Percentiles rank a stretch among this genome's conserved stretches.
These are phyloP conservation scores for Danaus melanippus DNA, from an alignment of 1,140 invertebrate species.

Conservation along the genomic window DNA sequence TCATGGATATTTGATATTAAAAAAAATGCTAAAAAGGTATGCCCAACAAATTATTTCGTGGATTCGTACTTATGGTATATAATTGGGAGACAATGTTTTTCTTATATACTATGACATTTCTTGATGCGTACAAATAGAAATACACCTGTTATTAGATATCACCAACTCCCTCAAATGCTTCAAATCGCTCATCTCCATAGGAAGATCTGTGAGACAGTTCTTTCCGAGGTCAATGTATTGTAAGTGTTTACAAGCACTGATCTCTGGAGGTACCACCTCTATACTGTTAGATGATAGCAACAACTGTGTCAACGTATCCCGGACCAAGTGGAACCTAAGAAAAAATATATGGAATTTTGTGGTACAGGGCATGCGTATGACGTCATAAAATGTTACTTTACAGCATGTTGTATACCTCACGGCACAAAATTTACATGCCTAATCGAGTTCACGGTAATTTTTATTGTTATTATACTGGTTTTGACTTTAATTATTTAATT, in stretches of 20 bases:
- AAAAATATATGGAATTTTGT: neutral
- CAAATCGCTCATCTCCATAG: conserved; percentile 76
- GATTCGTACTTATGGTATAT: too few relatives aligned
- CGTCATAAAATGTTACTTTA: too few relatives aligned
- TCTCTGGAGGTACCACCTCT: conserved; percentile 75
- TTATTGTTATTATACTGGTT: too few relatives aligned
- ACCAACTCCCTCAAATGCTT: conserved; percentile 84
- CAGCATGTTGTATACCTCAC: too few relatives aligned
- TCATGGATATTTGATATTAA: neutral
- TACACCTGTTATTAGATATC: conserved; percentile 85
- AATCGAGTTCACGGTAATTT: too few relatives aligned
- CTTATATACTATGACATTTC: too few relatives aligned
- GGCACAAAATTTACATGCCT: too few relatives aligned
- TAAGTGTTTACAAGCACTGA: conserved; percentile 77
- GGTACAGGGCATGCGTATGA: too few relatives aligned
- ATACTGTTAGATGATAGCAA: conserved; percentile 78
- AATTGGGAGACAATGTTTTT: too few relatives aligned
- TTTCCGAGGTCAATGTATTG: conserved; percentile 84
- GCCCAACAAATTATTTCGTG: neutral
- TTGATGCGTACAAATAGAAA: conserved; percentile 2
- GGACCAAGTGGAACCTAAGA: conserved; percentile 36
- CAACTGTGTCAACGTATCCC: conserved; percentile 77
- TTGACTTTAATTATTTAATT: too few relatives aligned
- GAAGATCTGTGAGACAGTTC: conserved; percentile 81
- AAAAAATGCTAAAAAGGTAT: conserved; percentile 1